phyloP scores from a whole-genome alignment of 2,888 invertebrate genomes.

The Mantis religiosa region DNA sequence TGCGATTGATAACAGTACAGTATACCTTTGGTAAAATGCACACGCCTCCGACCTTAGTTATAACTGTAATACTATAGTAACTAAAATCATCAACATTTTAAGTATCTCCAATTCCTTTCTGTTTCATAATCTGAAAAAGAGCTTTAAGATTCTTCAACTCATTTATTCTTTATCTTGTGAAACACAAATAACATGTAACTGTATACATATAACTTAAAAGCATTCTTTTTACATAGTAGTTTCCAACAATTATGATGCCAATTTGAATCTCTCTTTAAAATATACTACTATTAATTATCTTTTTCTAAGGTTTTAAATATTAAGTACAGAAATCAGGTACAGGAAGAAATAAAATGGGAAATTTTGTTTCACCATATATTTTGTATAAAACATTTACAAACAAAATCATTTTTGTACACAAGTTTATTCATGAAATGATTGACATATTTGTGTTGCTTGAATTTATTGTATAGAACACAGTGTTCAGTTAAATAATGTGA shows the following conservation, averaged over 20 bases:
- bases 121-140: neutral
- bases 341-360: neutral
- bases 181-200: neutral
- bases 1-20: too few species aligned
- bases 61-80: too few species aligned
- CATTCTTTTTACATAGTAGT: neutral
- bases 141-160: neutral
- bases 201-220: neutral
- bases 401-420: neutral
- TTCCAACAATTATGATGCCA: neutral
- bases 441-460: neutral
- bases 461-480: neutral
- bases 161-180: neutral
- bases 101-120: too few species aligned
- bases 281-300: neutral
- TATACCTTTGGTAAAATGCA: too few species aligned
- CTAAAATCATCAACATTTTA: too few species aligned
- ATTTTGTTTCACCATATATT: neutral
- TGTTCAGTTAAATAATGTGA: neutral
- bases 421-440: neutral
- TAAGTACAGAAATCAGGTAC: neutral
- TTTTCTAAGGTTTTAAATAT: neutral
- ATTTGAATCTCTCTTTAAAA: neutral
- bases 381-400: neutral
- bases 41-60: too few species aligned